Base-by-base conservation (phyloP, 1,140 invertebrate species). In the Drosophila varians region DNA sequence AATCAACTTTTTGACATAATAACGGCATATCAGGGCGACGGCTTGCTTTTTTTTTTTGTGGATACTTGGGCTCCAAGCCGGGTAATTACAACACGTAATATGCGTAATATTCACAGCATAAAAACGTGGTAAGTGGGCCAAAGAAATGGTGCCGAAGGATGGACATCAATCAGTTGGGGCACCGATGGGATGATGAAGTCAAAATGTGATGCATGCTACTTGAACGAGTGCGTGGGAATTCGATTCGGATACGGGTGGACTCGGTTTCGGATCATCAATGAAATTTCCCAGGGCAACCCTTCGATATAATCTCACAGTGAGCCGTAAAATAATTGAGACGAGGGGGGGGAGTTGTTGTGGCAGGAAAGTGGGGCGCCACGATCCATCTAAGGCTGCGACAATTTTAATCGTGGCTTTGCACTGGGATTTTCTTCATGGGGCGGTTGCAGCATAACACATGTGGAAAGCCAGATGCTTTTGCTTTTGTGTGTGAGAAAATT, bases 51-150 rank as follows among this genome's bases (percentile, higher is more conserved):
- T 26, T 53, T 42, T 56, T 61, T n/a, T n/a, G n/a, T n/a, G n/a
- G n/a, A n/a, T n/a, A n/a, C n/a, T n/a, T n/a, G n/a, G n/a, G n/a
- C n/a, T n/a, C n/a, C 7, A 21, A 49, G 47, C 34, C 53, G 43
- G 40, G 25, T 82, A 86, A 86, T 86, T 86, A 86, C 82, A 49
- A 74, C 82, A 86, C 82, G 82, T 86, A 86, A 71, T 86, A 82
- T 86, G 73, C 82, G 82, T 86, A 86, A 86, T 86, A 82, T 86
- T 86, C 82, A 82, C 82, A 73, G 82, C 82, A 87, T 82, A 79
- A 77, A 65, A 71, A 31, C n/a, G 28, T 66, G 70, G 69, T 66
- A 72, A 76, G 55, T 65, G 53, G 31, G 52, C 38, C 52, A 19
- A 21, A 61, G 57, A 71, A 72, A 84, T 53, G 38, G 42, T 38